Base-by-base conservation (phyloP, 2,888 invertebrate species). In the Quadroppia sp. region DNA sequence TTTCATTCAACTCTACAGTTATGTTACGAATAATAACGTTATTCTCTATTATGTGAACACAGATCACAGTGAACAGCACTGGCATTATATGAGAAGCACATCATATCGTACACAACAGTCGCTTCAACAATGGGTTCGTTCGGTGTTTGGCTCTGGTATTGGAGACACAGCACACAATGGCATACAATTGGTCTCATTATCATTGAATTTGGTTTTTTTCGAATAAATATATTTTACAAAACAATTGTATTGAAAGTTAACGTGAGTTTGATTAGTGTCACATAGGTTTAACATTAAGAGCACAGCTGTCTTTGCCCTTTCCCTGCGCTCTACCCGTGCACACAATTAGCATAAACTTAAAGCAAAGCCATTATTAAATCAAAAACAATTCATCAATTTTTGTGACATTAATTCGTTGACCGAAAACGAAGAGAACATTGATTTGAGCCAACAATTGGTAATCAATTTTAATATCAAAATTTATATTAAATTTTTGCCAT, bases 261-360 rank as follows among this genome's bases (percentile, higher is more conserved):
- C 59, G 59, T 59, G 59, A 59, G 30, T 59, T 59, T 59, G 59
- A 59, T 59, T 59, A 59, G 59, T 59, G 59, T 59, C 59, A 30
- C 59, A 59, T 59, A 30, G 59, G 30, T 59, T 59, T 59, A 30
- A 59, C 59, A 59, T 59, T 59, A 59, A 59, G 28, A 59, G 59
- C 59, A 59, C 59, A 59, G 59, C 59, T 59, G 59, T 59, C 30
- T 30, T 30, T 20, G 23, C 53, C n/a, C 20, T 23, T 53, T 53
- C 53, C 7, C 25, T 7, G 17, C 23, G 45, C 45, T 36, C 36
- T 36, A 45, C 6, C 15, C 11, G 36, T 13, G 11, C 45, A 17
- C 15, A 45, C 53, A 53, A 53, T 53, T 53, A 53, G 53, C 53
- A 53, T 53, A 53, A 53, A 53, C 20, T 6, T 48, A 4, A n/a